These are phyloP conservation scores for Cryptus armator DNA, from an alignment of 2,888 invertebrate genomes.

Conservation along the genomic window DNA sequence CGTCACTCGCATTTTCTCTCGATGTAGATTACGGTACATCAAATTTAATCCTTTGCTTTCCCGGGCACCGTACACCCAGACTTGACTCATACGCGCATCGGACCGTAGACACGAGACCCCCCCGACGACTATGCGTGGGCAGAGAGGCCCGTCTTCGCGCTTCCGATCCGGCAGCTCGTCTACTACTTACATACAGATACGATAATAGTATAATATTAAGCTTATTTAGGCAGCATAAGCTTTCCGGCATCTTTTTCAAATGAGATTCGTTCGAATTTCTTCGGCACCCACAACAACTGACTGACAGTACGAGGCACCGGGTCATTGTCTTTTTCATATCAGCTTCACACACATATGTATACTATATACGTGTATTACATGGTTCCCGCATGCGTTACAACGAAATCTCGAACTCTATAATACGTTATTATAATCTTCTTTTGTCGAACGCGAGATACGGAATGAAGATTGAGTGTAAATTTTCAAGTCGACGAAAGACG, in stretches of 20 bases:
- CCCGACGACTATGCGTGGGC: slow-evolving; percentile 36
- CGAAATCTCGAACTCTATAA: background rate
- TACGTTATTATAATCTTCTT: background rate
- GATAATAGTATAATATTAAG: slow-evolving; percentile 6
- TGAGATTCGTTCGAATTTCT: background rate
- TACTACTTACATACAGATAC: slow-evolving; percentile 13
- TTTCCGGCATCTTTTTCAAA: background rate
- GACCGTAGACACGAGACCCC: slow-evolving; percentile 3
- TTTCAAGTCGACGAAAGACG: background rate
- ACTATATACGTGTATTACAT: background rate
- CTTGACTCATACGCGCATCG: slow-evolving; percentile 29
- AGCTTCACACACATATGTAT: background rate
- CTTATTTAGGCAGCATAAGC: slow-evolving; percentile 12
- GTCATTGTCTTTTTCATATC: slow-evolving; percentile 76
- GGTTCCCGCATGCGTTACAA: background rate
- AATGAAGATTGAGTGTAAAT: background rate
- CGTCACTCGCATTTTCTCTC: background rate
- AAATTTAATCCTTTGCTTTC: background rate
- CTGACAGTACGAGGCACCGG: slow-evolving; percentile 48
- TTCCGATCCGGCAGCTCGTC: slow-evolving; percentile 38
- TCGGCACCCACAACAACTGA: background rate
- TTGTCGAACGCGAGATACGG: background rate
- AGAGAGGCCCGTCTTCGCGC: slow-evolving; percentile 20
- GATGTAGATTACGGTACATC: background rate
- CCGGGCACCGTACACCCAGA: background rate